phyloP scores from a whole-genome alignment of 1,140 invertebrate species.

The Leptinotarsa defecta region DNA sequence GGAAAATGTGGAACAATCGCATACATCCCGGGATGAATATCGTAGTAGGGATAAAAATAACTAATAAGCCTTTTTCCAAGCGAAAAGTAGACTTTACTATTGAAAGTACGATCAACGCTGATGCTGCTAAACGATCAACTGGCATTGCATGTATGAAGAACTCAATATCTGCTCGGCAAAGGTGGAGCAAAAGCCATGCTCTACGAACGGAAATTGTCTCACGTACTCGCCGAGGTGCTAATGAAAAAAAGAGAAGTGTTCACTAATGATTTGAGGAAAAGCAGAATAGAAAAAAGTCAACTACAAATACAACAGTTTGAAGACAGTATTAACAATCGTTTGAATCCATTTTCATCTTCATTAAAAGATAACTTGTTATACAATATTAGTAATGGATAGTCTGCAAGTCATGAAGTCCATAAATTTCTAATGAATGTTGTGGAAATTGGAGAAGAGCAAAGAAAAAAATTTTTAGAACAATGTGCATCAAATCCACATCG shows the following conservation, averaged over 20 bases:
- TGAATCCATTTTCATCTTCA: conserved; percentile 21
- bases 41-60: conserved; percentile 36
- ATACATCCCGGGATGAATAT: conserved; percentile 35
- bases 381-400: conserved; percentile 21
- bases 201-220: too few relatives aligned
- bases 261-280: too few relatives aligned
- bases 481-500: conserved; percentile 15
- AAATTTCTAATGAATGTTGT: too few relatives aligned
- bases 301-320: neutral
- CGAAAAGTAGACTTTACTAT: too few relatives aligned
- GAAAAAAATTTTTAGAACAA: conserved; percentile 19
- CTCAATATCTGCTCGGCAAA: too few relatives aligned
- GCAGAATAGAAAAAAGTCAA: too few relatives aligned
- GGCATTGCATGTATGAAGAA: too few relatives aligned
- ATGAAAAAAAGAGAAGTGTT: too few relatives aligned
- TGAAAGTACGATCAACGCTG: too few relatives aligned
- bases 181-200: too few relatives aligned
- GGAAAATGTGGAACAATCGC: conserved; percentile 19
- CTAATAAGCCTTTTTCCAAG: conserved; percentile 39
- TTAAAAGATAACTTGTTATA: conserved; percentile 25
- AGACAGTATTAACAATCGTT: conserved; percentile 13
- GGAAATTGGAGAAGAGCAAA: neutral
- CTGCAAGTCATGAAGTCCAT: conserved; percentile 14
- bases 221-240: too few relatives aligned
- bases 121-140: too few relatives aligned